Conservation (phyloP, 2,797 vertebrate species). For the Avahi laniger region DNA sequence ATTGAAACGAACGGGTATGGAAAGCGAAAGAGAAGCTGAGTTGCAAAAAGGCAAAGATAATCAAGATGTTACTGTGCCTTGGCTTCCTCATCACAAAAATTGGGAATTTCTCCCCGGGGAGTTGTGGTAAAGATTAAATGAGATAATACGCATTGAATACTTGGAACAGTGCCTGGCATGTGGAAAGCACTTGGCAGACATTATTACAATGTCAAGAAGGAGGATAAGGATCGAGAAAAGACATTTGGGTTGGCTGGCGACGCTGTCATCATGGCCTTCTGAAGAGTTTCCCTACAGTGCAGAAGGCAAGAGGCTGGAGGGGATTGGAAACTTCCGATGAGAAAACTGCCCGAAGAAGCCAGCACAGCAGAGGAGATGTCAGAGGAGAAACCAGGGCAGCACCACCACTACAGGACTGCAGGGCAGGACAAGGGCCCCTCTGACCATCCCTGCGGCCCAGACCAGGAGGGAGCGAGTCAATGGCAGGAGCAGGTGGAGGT, state of each 20-base stretch:
- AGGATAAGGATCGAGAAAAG: background rate
- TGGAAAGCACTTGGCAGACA: background rate
- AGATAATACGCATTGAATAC: background rate
- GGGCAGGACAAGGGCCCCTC: background rate
- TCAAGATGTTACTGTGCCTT: background rate
- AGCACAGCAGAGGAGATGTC: fast-evolving
- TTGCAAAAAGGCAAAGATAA: background rate
- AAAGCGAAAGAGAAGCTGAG: background rate
- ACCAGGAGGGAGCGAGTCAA: background rate
- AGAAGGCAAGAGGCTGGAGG: background rate
- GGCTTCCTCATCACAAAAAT: background rate
- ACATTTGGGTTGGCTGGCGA: background rate
- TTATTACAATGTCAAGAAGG: background rate
- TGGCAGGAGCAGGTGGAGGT: fast-evolving
- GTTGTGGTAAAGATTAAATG: background rate
- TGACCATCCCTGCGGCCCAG: background rate
- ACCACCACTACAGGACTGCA: background rate
- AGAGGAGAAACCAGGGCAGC: background rate
- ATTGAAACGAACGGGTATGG: background rate
- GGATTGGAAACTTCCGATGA: background rate
- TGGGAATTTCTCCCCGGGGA: background rate
- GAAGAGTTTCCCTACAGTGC: background rate
- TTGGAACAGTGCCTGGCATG: background rate
- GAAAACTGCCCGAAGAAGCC: background rate
- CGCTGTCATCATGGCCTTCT: background rate